Evolutionary conservation across 2,113 vertebrate species (phyloP).

Genomic region (Nothocercus nigrocapillus): DNA sequence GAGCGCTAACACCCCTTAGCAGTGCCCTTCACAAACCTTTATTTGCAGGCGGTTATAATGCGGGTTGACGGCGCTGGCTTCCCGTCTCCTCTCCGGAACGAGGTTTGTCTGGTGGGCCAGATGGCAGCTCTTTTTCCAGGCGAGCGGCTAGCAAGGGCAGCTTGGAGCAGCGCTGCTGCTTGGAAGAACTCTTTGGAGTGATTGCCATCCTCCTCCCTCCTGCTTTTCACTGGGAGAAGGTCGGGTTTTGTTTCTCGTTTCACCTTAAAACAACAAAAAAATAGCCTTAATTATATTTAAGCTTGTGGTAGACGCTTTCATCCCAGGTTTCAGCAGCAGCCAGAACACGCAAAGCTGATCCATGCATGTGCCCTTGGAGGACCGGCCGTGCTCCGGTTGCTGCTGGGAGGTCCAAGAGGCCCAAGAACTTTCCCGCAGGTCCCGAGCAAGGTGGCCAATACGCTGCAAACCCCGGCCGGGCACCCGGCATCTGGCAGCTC

Average conservation of each 20-base stretch:
- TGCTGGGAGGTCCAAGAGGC: rapidly evolving
- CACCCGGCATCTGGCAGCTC: conserved; percentile 23
- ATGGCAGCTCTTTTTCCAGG: not conserved
- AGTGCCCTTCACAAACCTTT: not conserved
- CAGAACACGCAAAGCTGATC: rapidly evolving
- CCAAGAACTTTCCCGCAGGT: too few relatives aligned
- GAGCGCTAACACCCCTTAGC: not conserved
- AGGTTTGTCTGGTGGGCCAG: not conserved
- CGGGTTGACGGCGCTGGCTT: too few relatives aligned
- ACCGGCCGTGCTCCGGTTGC: not conserved
- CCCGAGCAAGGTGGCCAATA: too few relatives aligned
- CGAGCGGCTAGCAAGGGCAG: not conserved
- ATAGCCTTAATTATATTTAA: too few relatives aligned
- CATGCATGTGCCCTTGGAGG: not conserved
- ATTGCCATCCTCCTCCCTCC: not conserved
- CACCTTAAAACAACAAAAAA: not conserved
- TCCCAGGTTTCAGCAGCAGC: not conserved
- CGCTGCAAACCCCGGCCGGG: too few relatives aligned
- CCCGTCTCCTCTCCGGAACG: not conserved
- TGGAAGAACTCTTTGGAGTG: not conserved
- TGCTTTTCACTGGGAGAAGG: not conserved
- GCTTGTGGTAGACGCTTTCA: not conserved
- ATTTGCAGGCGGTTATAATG: not conserved
- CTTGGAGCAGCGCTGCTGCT: rapidly evolving
- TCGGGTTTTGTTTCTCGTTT: not conserved